Percentiles rank a stretch among this genome's conserved stretches.
Conservation (phyloP, 2,113 vertebrate species). For the Lathamus discolor region DNA sequence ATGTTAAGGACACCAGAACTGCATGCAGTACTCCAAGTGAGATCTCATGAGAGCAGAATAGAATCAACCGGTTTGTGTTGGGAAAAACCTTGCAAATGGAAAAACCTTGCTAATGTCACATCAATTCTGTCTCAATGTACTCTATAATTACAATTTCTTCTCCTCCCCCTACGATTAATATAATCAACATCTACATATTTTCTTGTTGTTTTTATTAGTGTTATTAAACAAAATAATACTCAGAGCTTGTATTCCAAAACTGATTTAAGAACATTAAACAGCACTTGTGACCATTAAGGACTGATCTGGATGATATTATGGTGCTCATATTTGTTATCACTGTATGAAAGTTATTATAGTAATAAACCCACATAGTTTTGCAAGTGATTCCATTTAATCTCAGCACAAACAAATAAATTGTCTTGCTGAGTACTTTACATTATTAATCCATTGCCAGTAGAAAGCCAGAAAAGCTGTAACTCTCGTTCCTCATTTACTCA, state of each 20-base stretch:
- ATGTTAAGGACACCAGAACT: not conserved
- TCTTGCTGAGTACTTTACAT: slow-evolving; percentile 18
- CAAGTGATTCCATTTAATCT: slow-evolving; percentile 47
- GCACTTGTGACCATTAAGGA: slow-evolving; percentile 52
- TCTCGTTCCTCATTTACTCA: not conserved
- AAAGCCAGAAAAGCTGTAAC: not conserved
- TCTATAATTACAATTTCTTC: not conserved
- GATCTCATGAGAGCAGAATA: not conserved
- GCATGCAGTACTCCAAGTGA: not conserved
- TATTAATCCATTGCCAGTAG: not conserved
- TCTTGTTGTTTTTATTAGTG: slow-evolving; percentile 39
- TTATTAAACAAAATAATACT: slow-evolving; percentile 55
- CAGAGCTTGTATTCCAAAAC: not conserved
- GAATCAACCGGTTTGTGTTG: not conserved
- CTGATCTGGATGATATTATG: slow-evolving; percentile 17
- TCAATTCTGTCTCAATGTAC: not conserved
- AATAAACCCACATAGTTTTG: slow-evolving; percentile 59
- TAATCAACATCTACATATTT: slow-evolving; percentile 21
- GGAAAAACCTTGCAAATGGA: not conserved
- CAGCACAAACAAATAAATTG: slow-evolving; percentile 58
- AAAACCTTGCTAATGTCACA: not conserved
- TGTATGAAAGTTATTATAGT: slow-evolving; percentile 53
- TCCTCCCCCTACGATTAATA: not conserved
- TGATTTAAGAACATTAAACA: slow-evolving; percentile 57
- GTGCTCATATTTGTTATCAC: slow-evolving; percentile 29